Percentiles rank a stretch among this genome's conserved stretches.
Evolutionary conservation across 2,113 vertebrate genomes (phyloP).

Genomic region (Callospermophilus lateralis): DNA sequence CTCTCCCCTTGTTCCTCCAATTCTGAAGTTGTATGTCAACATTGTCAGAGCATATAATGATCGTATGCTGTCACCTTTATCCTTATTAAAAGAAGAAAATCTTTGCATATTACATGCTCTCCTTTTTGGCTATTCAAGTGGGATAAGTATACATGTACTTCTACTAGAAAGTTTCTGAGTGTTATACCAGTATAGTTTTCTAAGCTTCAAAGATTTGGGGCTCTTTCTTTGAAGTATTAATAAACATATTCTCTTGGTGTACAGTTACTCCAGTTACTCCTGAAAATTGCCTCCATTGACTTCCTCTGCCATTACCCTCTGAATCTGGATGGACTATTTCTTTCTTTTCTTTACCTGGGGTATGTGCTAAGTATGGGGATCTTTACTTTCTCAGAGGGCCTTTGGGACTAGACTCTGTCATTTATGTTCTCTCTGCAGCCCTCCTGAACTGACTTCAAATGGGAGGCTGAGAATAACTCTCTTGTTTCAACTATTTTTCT

Average conservation of each 20-base stretch:
- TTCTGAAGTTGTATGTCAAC: not conserved
- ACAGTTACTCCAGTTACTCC: not conserved
- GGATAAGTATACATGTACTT: not conserved
- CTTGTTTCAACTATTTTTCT: not conserved
- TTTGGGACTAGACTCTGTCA: not conserved
- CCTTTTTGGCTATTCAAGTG: slow-evolving; percentile 4
- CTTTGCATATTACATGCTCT: not conserved
- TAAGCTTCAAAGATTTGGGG: not conserved
- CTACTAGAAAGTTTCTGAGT: not conserved
- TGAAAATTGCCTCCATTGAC: not conserved
- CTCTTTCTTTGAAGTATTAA: slow-evolving; percentile 31
- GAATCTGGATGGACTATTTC: not conserved
- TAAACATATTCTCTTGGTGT: not conserved
- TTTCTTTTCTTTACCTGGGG: not conserved
- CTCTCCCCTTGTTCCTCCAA: not conserved
- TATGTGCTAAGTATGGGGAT: not conserved
- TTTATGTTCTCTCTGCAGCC: not conserved
- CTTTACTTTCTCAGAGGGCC: not conserved
- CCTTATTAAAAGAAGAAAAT: not conserved
- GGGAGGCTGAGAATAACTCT: not conserved
- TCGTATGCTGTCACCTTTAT: not conserved
- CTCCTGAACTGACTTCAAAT: not conserved
- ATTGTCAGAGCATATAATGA: not conserved
- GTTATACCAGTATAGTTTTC: not conserved
- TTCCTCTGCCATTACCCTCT: not conserved